Percentiles rank a stretch among this genome's conserved stretches.
These are phyloP conservation scores for Chloebia gouldiae DNA, from an alignment of 2,113 vertebrate genomes.

Conservation along the genomic window DNA sequence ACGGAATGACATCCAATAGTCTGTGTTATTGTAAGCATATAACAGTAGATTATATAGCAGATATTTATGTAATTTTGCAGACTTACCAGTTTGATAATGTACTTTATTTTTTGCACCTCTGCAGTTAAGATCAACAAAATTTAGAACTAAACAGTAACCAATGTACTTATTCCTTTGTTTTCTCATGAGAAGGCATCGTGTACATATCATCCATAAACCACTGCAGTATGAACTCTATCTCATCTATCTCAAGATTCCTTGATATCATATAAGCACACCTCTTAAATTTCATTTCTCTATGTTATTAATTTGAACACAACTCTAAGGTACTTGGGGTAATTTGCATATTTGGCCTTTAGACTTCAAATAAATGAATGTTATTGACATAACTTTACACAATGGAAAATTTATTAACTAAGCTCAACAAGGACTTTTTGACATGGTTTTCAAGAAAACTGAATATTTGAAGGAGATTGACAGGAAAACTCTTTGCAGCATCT, in stretches of 20 bases:
- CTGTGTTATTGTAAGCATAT: neutral
- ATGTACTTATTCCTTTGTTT: neutral
- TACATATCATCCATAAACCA: neutral
- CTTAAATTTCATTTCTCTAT: neutral
- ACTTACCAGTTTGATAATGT: neutral
- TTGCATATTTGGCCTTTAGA: conserved; percentile 42
- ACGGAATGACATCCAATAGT: neutral
- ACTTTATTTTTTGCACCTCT: neutral
- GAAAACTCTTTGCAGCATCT: conserved; percentile 54
- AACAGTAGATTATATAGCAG: neutral
- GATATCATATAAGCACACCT: neutral
- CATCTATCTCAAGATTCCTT: neutral
- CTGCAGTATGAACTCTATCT: neutral
- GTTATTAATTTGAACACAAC: conserved; percentile 12
- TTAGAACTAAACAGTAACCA: neutral
- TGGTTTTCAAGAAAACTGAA: conserved; percentile 41
- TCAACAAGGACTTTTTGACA: conserved; percentile 57
- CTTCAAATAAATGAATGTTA: conserved; percentile 27
- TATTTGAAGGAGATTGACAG: conserved; percentile 41
- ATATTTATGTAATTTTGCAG: neutral
- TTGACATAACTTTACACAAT: conserved; percentile 21
- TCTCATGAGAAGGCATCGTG: neutral
- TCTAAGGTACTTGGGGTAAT: neutral
- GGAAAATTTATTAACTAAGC: conserved; percentile 40
- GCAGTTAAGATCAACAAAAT: neutral